Conservation (phyloP, 2,888 invertebrate genomes). For the Drosophila longiperda region DNA sequence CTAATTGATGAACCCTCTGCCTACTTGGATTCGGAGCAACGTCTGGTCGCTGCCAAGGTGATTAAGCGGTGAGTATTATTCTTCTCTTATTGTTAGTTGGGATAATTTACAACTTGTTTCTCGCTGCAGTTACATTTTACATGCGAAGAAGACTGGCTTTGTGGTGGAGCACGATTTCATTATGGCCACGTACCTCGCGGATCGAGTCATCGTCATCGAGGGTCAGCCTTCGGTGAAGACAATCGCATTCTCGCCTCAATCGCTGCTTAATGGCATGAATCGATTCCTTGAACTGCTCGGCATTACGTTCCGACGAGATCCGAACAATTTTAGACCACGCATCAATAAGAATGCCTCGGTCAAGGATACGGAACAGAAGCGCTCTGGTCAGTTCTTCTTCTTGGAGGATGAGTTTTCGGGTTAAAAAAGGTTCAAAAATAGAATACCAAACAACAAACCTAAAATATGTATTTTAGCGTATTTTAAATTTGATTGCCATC, state of each 20-base stretch:
- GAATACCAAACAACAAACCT: conserved; percentile 5
- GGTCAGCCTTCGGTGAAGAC: conserved; percentile 96
- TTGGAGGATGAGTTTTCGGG: conserved; percentile 90
- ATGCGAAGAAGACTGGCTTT: conserved; percentile 99
- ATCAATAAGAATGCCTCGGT: conserved; percentile 99
- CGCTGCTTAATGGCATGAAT: conserved; percentile 98
- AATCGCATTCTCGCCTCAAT: conserved; percentile 95
- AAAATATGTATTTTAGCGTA: conserved; percentile 29
- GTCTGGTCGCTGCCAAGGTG: conserved; percentile 99
- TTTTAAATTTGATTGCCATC: conserved; percentile 50
- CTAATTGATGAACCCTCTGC: conserved; percentile 99
- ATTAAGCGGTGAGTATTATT: conserved; percentile 92
- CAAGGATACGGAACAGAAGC: conserved; percentile 99
- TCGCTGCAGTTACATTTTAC: conserved; percentile 93
- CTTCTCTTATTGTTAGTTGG: neutral
- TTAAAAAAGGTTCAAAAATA: conserved; percentile 29
- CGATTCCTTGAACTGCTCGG: conserved; percentile 96
- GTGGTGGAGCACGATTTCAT: conserved; percentile 99
- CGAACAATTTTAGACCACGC: conserved; percentile 98
- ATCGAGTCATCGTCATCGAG: conserved; percentile 99
- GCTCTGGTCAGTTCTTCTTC: conserved; percentile 99
- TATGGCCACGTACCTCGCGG: conserved; percentile 99
- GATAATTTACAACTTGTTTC: neutral
- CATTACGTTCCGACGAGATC: conserved; percentile 99
- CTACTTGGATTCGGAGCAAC: conserved; percentile 99